Conservation (phyloP, 2,888 invertebrate species). For the Drosophila rellima region DNA sequence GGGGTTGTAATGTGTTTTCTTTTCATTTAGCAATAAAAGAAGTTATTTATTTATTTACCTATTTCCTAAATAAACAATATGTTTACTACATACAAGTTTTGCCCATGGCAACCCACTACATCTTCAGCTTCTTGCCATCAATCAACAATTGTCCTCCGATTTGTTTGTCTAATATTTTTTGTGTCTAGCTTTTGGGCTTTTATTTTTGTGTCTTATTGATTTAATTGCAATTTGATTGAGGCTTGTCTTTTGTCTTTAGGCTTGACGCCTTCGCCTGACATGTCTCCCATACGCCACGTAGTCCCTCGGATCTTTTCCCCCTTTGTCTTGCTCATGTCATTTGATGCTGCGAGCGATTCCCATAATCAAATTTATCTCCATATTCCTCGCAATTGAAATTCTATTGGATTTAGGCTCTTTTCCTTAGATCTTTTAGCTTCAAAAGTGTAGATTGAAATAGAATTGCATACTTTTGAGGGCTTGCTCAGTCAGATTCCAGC, state of each 20-base stretch:
- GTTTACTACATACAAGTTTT: slow-evolving; percentile 11
- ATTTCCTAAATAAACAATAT: slow-evolving; percentile 20
- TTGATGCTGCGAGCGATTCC: slow-evolving; percentile 55
- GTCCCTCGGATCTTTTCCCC: slow-evolving; percentile 1
- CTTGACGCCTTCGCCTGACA: slow-evolving; percentile 35
- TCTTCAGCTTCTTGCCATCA: slow-evolving; percentile 38
- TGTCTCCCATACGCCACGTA: slow-evolving; percentile 6
- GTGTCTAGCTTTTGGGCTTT: slow-evolving; percentile 33
- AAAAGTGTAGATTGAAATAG: slow-evolving; percentile 24
- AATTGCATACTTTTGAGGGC: slow-evolving; percentile 63
- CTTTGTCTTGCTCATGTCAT: slow-evolving; percentile 39
- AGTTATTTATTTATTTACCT: not conserved
- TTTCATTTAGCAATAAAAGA: slow-evolving; percentile 33
- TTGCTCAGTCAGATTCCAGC: not conserved
- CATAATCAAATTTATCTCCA: slow-evolving; percentile 65
- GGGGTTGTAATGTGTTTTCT: slow-evolving; percentile 21
- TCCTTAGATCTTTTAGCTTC: slow-evolving; percentile 43
- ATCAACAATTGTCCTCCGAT: slow-evolving; percentile 57
- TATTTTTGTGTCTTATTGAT: slow-evolving; percentile 49
- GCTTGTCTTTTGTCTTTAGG: slow-evolving; percentile 49
- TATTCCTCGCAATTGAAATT: slow-evolving; percentile 38
- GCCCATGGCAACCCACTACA: slow-evolving; percentile 1
- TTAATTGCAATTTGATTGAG: slow-evolving; percentile 73
- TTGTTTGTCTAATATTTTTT: slow-evolving; percentile 61
- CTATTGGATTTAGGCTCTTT: slow-evolving; percentile 49